These are phyloP conservation scores for Thaleichthys pacificus DNA, from an alignment of 2,797 vertebrate species.

Conservation along the genomic window DNA sequence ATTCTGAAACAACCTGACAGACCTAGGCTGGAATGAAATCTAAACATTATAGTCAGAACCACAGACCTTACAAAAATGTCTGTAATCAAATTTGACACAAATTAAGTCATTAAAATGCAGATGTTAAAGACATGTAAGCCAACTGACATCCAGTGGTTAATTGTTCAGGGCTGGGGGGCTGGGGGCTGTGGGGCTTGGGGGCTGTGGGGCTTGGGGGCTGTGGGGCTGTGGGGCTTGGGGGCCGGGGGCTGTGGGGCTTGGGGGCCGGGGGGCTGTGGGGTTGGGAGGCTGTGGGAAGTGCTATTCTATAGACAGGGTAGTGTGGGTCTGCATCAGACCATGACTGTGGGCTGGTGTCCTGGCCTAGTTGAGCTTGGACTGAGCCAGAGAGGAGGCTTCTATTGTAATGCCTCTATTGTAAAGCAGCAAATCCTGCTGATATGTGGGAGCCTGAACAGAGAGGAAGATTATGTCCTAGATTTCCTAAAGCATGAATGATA, in stretches of 20 bases:
- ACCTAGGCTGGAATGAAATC: too few relatives aligned
- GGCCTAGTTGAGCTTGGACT: constrained; percentile 6
- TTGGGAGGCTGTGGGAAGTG: background rate
- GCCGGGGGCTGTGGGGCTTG: too few relatives aligned
- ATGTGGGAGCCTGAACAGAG: constrained; percentile 37
- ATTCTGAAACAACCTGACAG: too few relatives aligned
- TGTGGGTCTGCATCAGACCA: background rate
- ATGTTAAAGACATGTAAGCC: background rate
- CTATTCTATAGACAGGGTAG: background rate
- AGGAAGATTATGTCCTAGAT: constrained; percentile 57
- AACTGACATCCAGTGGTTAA: background rate
- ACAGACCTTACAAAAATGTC: too few relatives aligned
- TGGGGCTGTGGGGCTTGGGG: too few relatives aligned
- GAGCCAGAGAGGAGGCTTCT: background rate
- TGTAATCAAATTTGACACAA: background rate
- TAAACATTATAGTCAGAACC: too few relatives aligned
- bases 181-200: too few relatives aligned
- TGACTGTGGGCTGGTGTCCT: constrained; percentile 20
- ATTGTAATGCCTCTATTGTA: constrained; percentile 32
- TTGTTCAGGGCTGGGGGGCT: background rate
- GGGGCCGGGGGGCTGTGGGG: background rate
- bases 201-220: background rate
- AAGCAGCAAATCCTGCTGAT: constrained; percentile 35
- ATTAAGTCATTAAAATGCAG: too few relatives aligned
- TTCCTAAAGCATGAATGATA: constrained; percentile 53